Base-by-base conservation (phyloP, 2,797 vertebrate genomes). In the Anniella stebbinsi region DNA sequence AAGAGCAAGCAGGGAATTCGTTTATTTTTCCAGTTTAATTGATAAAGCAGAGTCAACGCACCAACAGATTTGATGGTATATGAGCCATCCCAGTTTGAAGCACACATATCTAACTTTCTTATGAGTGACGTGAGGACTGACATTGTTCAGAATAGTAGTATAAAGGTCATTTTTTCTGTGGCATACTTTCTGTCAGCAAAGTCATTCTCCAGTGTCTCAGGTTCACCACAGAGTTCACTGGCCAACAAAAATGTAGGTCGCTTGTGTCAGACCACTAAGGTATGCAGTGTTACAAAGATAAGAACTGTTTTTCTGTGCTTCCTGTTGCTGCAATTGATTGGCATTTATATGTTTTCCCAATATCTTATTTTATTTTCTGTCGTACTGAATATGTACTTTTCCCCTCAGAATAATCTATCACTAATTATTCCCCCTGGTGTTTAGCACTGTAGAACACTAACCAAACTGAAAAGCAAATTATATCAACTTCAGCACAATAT, bases 121-220 rank as follows among this genome's bases (percentile, higher is more conserved):
- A 1, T 23, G 11, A 28, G 7, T 17, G 82, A 1, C 1, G 4
- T 21, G 81, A 60, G 54, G 60, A 67, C 28, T 11, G 36, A 8
- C 54, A 4, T 73, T 84, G 0, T 90, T 86, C 87, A 77, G 8
- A 86, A 8, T 18, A 80, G 48, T 54, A 86, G 30, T 33, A 2
- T 11, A 57, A 0, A 93, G 81, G 57, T 0, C 25, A n/a, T 45
- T 92, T 78, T 84, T 78, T 63, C 28, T 48, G 70, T 85, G 73
- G 36, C n/a, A 88, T 89, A 8, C 81, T 88, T 72, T 80, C 63
- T 88, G 45, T 88, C 2, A 8, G 0, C n/a, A 21, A 92, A 92
- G 18, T 7, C 0, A 86, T 51, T 91, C 87, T 92, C 30, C 81
- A 51, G 38, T 90, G 4, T 1, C 28, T 90, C 84, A 9, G 45